phyloP scores from a whole-genome alignment of 1,140 invertebrate species.

The Amyelois transitella region DNA sequence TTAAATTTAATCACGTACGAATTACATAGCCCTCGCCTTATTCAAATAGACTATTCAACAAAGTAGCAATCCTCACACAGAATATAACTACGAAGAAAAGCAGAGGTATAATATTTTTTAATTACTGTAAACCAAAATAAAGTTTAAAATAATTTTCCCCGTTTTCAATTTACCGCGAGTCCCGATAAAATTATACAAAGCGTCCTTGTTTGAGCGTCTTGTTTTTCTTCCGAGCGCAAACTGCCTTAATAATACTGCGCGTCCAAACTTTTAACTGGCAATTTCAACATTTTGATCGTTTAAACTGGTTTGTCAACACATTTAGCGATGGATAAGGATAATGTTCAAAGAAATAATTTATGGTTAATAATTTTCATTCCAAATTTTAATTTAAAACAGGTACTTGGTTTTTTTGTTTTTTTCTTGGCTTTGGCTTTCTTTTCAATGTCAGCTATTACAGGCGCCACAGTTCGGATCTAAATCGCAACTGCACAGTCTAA shows the following conservation, averaged over 20 bases:
- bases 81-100: neutral
- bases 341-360: conserved; percentile 2
- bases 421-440: no score
- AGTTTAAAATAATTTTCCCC: neutral
- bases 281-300: neutral
- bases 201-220: neutral
- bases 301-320: neutral
- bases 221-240: neutral
- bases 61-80: no score
- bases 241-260: neutral
- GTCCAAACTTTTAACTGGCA: neutral
- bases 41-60: no score
- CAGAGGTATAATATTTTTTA: neutral
- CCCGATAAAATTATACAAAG: neutral
- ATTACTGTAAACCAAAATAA: neutral
- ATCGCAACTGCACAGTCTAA: conserved; percentile 49
- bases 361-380: neutral
- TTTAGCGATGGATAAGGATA: conserved; percentile 1
- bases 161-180: neutral
- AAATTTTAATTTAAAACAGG: neutral
- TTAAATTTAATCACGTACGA: no score
- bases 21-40: no score
- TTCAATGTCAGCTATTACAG: no score
- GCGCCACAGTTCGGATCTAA: conserved; percentile 35
- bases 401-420: no score